Base-by-base conservation (phyloP, 1,140 invertebrate species). In the Microplitis demolitor region DNA sequence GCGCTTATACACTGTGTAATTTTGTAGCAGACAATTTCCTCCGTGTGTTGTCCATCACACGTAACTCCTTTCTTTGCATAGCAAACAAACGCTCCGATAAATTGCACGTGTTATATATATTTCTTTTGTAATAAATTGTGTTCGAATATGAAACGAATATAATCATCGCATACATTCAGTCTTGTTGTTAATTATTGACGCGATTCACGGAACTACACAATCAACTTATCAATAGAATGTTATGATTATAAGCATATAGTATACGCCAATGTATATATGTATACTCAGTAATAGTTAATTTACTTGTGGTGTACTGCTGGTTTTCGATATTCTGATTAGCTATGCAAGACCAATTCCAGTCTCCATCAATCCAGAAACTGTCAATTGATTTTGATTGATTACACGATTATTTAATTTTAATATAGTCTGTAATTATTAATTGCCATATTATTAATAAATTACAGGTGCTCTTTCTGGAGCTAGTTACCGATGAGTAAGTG, bases 401-500 rank as follows among this genome's bases (percentile, higher is more conserved):
- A 11, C 6, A 45, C 39, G 8, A 45, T 45, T 45, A 45, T 45
- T 45, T 45, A 0, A 45, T 11, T 45, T 6, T 56, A 24, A 14
- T 56, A 13, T 56, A 14, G 5, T 16, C n/a, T 56, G 5, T 24
- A 24, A 61, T 9, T 61, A 61, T 31, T 31, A 61, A 24, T 39
- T 64, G 16, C n/a, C 45, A 53, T 60, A 39, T 64, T 34, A 4
- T 68, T 72, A n/a, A n/a, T 53, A 13, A 39, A 11, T 75, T 72
- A 9, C 74, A 76, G 74, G 66, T 35, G 74, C 71, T 76, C 70
- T 72, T 69, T 56, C 61, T 72, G 53, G 69, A 72, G 72, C 72
- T 37, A 78, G 72, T 76, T 66, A 82, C 81, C 78, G 75, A 86
- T 86, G 85, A 85, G 76, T 78, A 73, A 79, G 79, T 83, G 85